Evolutionary conservation across 2,797 vertebrate genomes (phyloP).

Genomic region (Chlorospingus semifuscus): DNA sequence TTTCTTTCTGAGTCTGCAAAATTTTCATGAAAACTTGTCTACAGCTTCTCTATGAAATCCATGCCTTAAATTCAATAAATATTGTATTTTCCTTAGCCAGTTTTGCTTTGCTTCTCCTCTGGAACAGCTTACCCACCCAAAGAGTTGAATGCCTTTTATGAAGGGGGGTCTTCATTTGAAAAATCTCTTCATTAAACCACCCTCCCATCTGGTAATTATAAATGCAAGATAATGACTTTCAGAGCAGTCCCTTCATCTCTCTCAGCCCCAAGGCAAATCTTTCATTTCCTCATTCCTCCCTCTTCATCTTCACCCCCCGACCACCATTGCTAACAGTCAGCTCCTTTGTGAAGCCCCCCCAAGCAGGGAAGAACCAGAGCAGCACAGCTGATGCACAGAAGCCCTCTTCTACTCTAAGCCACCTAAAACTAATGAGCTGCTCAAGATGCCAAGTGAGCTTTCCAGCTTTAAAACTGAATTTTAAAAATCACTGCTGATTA

Average conservation of each 20-base stretch:
- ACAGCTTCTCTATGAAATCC: not conserved
- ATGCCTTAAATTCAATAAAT: not conserved
- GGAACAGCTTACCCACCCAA: not conserved
- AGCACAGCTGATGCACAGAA: not conserved
- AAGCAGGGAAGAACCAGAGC: not conserved
- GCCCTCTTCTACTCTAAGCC: not conserved
- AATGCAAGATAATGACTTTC: constrained; percentile 33
- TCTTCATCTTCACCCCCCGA: not conserved
- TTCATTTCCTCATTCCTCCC: constrained; percentile 39
- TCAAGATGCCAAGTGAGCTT: not conserved
- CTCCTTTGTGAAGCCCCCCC: not conserved
- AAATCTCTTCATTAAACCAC: constrained; percentile 1
- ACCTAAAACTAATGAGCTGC: not conserved
- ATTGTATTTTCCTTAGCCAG: not conserved
- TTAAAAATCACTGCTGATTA: not conserved
- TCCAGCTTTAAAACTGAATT: not conserved
- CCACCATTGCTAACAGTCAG: not conserved
- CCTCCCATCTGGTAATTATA: constrained; percentile 40
- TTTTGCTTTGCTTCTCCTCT: not conserved
- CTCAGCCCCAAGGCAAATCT: constrained; percentile 36
- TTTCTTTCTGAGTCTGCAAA: not conserved
- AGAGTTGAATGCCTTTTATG: not conserved
- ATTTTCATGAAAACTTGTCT: not conserved
- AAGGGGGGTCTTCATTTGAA: not conserved
- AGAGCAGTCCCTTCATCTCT: constrained; percentile 22